phyloP scores from a whole-genome alignment of 2,888 invertebrate species.

The Allacma fusca region DNA sequence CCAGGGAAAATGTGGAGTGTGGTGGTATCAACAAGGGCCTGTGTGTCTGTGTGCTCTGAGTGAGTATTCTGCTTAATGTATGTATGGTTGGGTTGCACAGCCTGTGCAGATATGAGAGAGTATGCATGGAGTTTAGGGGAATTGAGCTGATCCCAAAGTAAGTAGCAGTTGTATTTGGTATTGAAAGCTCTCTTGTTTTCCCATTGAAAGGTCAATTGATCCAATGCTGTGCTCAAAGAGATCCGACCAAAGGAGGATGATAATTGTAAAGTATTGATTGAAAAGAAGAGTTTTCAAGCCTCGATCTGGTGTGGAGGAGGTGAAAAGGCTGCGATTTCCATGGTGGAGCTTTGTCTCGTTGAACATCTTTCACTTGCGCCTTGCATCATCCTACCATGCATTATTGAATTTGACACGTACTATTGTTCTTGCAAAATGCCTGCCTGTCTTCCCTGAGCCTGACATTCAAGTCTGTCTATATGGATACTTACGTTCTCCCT shows the following conservation, averaged over 20 bases:
- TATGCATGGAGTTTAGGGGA: constrained; percentile 5
- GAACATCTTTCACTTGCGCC: constrained; percentile 35
- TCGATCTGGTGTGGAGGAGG: constrained; percentile 35
- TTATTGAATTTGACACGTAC: constrained; percentile 49
- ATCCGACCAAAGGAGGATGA: constrained; percentile 37
- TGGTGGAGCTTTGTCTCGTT: constrained; percentile 41
- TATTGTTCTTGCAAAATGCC: constrained; percentile 47
- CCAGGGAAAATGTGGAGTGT: too few relatives aligned
- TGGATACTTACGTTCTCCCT: neutral
- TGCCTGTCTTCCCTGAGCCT: constrained; percentile 38
- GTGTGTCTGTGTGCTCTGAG: too few relatives aligned
- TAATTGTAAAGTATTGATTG: constrained; percentile 44
- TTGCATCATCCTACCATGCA: constrained; percentile 39
- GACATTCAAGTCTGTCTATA: constrained; percentile 6
- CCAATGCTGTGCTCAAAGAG: constrained; percentile 39
- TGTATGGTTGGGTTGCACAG: too few relatives aligned
- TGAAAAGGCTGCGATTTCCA: constrained; percentile 42
- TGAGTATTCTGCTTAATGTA: too few relatives aligned
- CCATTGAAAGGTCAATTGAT: constrained; percentile 45
- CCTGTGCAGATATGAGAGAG: neutral
- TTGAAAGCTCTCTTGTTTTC: constrained; percentile 42
- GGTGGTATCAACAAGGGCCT: too few relatives aligned
- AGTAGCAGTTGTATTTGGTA: constrained; percentile 25
- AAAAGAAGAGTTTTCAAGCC: constrained; percentile 37
- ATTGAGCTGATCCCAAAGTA: constrained; percentile 8